A percentile compares a stretch with the other conserved stretches of the same genome.
phyloP scores from a whole-genome alignment of 2,888 invertebrate species.

The Aricia artaxerxes region DNA sequence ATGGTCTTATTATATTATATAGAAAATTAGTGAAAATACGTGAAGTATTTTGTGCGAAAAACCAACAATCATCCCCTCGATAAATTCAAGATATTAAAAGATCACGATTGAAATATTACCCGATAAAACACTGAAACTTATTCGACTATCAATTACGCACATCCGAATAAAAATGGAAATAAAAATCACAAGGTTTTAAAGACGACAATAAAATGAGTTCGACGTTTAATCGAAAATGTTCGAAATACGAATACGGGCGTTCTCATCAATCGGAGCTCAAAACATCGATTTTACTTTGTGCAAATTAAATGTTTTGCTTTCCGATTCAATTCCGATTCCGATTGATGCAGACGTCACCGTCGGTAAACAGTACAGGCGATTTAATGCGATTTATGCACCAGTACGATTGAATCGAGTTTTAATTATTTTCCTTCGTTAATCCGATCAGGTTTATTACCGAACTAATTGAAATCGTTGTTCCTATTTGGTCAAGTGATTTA shows the following conservation, averaged over 20 bases:
- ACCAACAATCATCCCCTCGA: no score
- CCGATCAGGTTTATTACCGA: neutral
- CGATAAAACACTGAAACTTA: neutral
- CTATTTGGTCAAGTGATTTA: neutral
- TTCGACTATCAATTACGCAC: neutral
- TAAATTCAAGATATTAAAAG: no score
- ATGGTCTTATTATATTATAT: no score
- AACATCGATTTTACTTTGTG: slow-evolving; percentile 35
- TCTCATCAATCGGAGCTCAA: slow-evolving; percentile 39
- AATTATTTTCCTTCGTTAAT: slow-evolving; percentile 28
- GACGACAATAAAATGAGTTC: slow-evolving; percentile 7
- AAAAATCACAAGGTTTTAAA: neutral
- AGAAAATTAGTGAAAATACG: no score
- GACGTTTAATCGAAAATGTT: slow-evolving; percentile 16
- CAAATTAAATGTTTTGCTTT: slow-evolving; percentile 32
- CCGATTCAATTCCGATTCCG: slow-evolving; percentile 33
- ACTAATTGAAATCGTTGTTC: neutral
- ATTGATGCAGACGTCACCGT: slow-evolving; percentile 32
- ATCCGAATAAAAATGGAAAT: neutral
- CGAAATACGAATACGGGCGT: slow-evolving; percentile 39
- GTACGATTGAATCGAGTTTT: slow-evolving; percentile 9
- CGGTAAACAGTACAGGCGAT: slow-evolving; percentile 27
- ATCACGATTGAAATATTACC: neutral
- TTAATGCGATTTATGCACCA: slow-evolving; percentile 26
- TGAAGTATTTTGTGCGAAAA: no score